Conservation (phyloP, 2,888 invertebrate species). For the Ariolimax columbianus region DNA sequence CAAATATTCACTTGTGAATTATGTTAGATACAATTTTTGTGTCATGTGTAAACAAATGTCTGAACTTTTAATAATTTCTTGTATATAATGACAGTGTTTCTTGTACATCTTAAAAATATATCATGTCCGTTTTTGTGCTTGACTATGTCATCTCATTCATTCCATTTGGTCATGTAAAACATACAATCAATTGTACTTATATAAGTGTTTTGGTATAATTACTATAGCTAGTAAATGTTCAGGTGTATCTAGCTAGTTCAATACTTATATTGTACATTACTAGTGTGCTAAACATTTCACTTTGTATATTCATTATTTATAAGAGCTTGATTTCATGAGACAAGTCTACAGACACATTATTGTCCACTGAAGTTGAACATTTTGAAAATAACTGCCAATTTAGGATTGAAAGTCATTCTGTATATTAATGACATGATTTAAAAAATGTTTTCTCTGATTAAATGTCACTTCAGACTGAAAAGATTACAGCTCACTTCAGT, state of each 20-base stretch:
- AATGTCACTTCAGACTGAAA: no score
- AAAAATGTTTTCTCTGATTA: no score
- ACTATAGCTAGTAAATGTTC: neutral
- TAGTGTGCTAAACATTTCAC: no score
- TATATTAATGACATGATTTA: no score
- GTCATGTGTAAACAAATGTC: neutral
- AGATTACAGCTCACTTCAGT: no score
- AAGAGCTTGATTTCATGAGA: neutral
- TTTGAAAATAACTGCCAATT: no score
- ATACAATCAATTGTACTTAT: neutral
- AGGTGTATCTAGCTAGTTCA: neutral
- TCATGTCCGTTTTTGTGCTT: neutral
- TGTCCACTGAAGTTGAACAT: no score
- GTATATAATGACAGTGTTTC: neutral
- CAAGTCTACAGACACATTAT: no score
- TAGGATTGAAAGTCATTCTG: no score
- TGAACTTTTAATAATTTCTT: neutral
- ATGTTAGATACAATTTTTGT: neutral
- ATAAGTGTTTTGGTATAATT: neutral
- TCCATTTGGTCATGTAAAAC: slow-evolving; percentile 2
- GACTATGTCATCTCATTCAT: slow-evolving; percentile 9
- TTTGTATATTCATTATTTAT: neutral
- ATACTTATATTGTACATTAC: no score
- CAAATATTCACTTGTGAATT: no score
- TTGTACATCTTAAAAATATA: neutral